Base-by-base conservation (phyloP, 2,888 invertebrate genomes). In the Macrophya alboannulata region DNA sequence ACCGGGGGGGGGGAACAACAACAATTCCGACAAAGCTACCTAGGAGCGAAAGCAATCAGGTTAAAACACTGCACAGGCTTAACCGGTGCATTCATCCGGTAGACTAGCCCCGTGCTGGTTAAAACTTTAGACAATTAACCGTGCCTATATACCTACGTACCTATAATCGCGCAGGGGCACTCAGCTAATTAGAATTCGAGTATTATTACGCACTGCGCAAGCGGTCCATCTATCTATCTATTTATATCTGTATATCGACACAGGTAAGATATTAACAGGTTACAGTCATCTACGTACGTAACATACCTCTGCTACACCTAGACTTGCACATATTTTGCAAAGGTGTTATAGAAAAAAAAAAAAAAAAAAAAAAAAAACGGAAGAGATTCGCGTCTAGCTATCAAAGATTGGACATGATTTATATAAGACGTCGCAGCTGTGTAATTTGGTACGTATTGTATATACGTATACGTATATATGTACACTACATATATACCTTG, bases 51-150 rank as follows among this genome's bases (percentile, higher is more conserved):
- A 83, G 68, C 83, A 83, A 83, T 83, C 83, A 83, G 83, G 83
- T 83, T 83, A 83, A 83, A 83, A 83, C 83, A 83, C 83, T 68
- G 83, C 68, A 68, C 83, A 83, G 48, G 68, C 83, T 68, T 83
- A 83, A 71, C 83, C 83, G 83, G 83, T 83, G 68, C 83, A 83
- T 83, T 83, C 83, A 83, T 83, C 83, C 83, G 83, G 48, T 83
- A 83, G 81, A 62, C 81, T 81, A 81, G 81, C 81, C 81, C 79
- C 62, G 31, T 40, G 51, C 83, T 37, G 83, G 68, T 68, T 65
- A 37, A 83, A 83, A 83, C 68, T 83, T 83, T 83, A 31, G 83
- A 83, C 83, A 71, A 83, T 83, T 83, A 83, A 83, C 83, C 83
- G 48, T 83, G 51, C 68, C 68, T 43, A 62, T 81, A 51, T 25